Base-by-base conservation (phyloP, 2,797 vertebrate species). In the Amblyraja radiata region DNA sequence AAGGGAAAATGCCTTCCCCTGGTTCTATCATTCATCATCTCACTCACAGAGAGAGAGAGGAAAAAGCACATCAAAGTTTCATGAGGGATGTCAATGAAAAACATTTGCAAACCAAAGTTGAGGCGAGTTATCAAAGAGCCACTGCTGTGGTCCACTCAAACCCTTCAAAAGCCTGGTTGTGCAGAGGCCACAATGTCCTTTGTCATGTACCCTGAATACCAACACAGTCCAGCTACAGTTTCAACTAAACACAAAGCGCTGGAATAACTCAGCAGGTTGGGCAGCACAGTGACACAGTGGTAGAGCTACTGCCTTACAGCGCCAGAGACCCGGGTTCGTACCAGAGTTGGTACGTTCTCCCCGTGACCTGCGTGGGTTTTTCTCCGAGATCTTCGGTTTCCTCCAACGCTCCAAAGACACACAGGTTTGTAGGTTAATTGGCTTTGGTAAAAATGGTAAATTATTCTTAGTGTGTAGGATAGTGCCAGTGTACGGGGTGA, bases 11-110 rank as follows among this genome's bases (percentile, higher is more conserved):
- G n/a, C 61, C 28, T 36, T 68, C 61, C n/a, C 36, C 84, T 63
- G 18, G 63, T n/a, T 65, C 61, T 36, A 18, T 68, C n/a, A 23
- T 88, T 88, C 61, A 32, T 88, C 84, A 68, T 2, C 84, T 68
- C 63, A 88, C 61, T 21, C 61, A 46, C 46, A 91, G 36, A 54
- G 39, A 14, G 78, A 14, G 78, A 36, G 18, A 25, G 36, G 25
- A 74, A 74, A 74, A 74, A 74, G 21, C 84, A 13, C 63, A 8
- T 88, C 32, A 88, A 88, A 88, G 32, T 88, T 88, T 88, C 65
- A 88, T 65, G 84, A 65, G 25, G 25, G 61, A 88, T 23, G 63
- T 68, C 63, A 90, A 90, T 46, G 71, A 90, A 36, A 73, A 90
- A 36, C 65, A 90, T 36, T 73, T 76, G 71, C 65, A 92, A 73